Evolutionary conservation across 2,113 vertebrate species (phyloP), one percentile per base, ranked within the genome.

Genomic region (Corythornis vintsioides): DNA sequence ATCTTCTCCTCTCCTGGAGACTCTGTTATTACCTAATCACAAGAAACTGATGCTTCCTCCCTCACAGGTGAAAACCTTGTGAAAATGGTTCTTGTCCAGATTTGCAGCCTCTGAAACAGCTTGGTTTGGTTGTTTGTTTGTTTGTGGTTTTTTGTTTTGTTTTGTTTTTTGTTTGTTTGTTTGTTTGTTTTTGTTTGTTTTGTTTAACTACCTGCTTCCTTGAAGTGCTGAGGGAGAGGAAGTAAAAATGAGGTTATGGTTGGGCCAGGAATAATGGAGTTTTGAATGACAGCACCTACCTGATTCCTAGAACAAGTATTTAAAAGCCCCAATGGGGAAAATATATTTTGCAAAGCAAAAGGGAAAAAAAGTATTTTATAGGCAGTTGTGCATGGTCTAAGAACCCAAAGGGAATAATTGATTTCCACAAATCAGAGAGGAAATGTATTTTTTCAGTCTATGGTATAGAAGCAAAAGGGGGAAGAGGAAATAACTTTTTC

Each of bases 401-500:
- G 45, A 59, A 66, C 48, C 72, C 66, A 67, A 86, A 75, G 53
- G 56, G 69, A 94, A 74, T 17, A 93, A 89, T 16, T 85, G 72
- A 60, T 14, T 94, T 89, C 69, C 69, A 64, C 40, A 67, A 88
- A 91, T 88, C 79, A 94, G 35, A 86, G 13, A 79, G 81, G 8
- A 86, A 91, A 92, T 55, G 11, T 43, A 57, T 86, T 86, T 92
- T 92, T 93, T 91, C 53, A 75, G 52, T 22, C 60, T 57, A 40
- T 12, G 69, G 47, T 69, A 73, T 63, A 81, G 28, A 72, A 90
- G 15, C 4, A 83, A 82, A 87, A 80, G 2, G 0, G 3, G 4
- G 3, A 64, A 83, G 29, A 66, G 11, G 16, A 82, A 87, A 87
- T 60, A 6, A n/a, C 19, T 66, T 89, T 69, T 95, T 74, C 28